These are phyloP conservation scores for Psophia crepitans DNA, from an alignment of 2,113 vertebrate species.

Conservation along the genomic window DNA sequence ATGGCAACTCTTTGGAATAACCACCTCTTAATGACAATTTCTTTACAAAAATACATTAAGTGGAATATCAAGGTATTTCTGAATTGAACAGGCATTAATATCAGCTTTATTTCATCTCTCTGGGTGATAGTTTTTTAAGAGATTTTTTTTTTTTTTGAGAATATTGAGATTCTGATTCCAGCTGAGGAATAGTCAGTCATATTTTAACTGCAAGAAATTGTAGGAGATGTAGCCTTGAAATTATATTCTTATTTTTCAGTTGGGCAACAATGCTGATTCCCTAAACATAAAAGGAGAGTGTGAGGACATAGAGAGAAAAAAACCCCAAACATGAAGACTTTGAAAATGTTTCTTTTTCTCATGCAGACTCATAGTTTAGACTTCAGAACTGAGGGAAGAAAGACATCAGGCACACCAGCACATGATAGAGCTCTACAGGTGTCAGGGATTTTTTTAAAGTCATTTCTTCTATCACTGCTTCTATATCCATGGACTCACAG, in stretches of 20 bases:
- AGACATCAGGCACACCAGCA: neutral
- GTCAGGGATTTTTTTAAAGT: too few species aligned
- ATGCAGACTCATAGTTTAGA: neutral
- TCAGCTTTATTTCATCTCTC: neutral
- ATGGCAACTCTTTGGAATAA: neutral
- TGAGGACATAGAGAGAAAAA: neutral
- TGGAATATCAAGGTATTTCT: neutral
- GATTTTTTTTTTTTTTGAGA: neutral
- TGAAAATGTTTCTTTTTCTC: neutral
- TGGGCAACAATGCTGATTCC: neutral
- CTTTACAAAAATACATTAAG: neutral
- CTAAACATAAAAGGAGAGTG: neutral
- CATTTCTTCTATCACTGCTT: neutral
- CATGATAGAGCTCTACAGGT: neutral
- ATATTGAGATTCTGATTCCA: neutral
- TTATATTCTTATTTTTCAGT: neutral
- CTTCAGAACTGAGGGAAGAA: neutral
- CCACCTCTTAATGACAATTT: neutral
- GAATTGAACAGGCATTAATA: neutral
- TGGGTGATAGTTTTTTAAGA: neutral
- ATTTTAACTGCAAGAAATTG: neutral
- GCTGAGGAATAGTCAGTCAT: neutral
- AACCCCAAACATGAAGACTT: neutral
- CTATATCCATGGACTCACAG: neutral
- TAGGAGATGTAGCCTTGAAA: neutral